Base-by-base conservation (phyloP, 92 coral and sea anemone species). In the Plumapathes pennacea region DNA sequence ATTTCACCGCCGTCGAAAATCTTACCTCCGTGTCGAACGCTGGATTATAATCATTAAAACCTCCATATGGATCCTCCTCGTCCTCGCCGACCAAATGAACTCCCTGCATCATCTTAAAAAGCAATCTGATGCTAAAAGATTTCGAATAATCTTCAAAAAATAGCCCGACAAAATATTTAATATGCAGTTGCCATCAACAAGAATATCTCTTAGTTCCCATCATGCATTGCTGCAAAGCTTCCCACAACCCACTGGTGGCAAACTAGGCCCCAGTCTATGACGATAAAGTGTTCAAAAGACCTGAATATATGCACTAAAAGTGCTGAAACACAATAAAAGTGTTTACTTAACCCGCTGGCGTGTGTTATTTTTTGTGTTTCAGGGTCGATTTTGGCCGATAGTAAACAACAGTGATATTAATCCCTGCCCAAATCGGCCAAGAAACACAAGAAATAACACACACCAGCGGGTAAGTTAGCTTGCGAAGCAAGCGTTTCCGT, bases 41-140 rank as follows among this genome's bases (percentile, higher is more conserved):
- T 12, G 94, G 90, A 57, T 88, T 91, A 34, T 94, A 94, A n/a
- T 84, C 99, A 47, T 94, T 90, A 38, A 87, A 94, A 22, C 99
- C 98, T 46, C 96, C 85, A 80, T 94, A 94, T 44, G 89, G 57
- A 52, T 88, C 99, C 10, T 88, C 90, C 33, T 88, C 98, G 24
- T 92, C 99, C 18, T 94, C 96, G 18, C 99, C 99, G 37, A 94
- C 99, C 59, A 94, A 85, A 76, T 94, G 99, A 29, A 94, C 96
- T 44, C 86, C 78, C 20, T 78, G 81, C 99, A 94, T 75, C 64
- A 48, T 78, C 41, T 37, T 59, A 28, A 32, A 14, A 18, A 10
- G 23, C 30, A 34, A 23, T 21, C 30, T 31, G 4, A 4, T 10
- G 6, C 48, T 10, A 32, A 56, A 43, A 62, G 45, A 30, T 5